Evolutionary conservation across 2,113 vertebrate species (phyloP).

Genomic region (Felis chaus): DNA sequence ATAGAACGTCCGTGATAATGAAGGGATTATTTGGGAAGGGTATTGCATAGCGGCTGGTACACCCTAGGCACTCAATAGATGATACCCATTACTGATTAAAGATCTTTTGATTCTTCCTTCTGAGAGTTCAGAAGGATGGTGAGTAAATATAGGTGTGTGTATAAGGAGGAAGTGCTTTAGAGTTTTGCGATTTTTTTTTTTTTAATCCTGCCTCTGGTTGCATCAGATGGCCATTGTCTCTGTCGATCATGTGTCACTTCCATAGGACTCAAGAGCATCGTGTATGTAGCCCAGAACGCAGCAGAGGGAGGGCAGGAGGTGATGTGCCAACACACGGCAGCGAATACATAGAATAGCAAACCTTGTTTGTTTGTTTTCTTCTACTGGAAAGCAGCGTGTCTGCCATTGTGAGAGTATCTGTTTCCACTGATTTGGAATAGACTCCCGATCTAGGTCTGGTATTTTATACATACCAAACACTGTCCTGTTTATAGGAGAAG

Average conservation of each 20-base stretch:
- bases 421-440: not conserved
- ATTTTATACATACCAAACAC: slow-evolving; percentile 5
- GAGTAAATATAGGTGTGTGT: not conserved
- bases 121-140: not conserved
- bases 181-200: not conserved
- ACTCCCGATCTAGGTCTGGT: not conserved
- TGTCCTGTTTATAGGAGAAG: not conserved
- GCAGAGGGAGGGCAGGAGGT: not conserved
- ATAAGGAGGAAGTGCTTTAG: not conserved
- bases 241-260: not conserved
- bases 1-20: not conserved
- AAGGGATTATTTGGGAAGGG: not conserved
- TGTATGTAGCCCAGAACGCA: not conserved
- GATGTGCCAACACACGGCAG: no score
- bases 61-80: not conserved
- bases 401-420: not conserved
- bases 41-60: not conserved
- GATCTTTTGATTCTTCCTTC: not conserved
- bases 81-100: not conserved
- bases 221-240: not conserved
- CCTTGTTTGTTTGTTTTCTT: not conserved
- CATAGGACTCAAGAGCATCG: not conserved
- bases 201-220: not conserved
- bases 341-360: not conserved
- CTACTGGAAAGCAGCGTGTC: not conserved